Evolutionary conservation across 2,797 vertebrate genomes (phyloP).

Genomic region (Trachurus trachurus): DNA sequence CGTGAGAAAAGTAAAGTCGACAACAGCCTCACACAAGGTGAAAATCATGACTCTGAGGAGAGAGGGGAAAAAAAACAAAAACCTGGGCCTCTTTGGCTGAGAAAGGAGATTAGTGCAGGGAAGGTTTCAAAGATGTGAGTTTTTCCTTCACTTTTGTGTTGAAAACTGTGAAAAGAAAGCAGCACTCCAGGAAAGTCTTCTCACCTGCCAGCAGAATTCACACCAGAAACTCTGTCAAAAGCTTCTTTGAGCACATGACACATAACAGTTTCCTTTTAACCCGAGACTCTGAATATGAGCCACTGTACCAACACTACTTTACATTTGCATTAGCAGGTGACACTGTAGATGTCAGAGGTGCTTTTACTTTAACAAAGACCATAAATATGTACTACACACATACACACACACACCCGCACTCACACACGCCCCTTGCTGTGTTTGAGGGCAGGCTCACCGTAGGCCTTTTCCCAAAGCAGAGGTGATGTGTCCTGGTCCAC

Average conservation of each 20-base stretch:
- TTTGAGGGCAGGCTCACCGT: constrained; percentile 60
- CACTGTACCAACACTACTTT: background rate
- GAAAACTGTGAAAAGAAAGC: constrained; percentile 13
- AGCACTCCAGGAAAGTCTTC: background rate
- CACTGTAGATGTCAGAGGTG: background rate
- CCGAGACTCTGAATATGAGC: background rate
- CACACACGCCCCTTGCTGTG: constrained; percentile 55
- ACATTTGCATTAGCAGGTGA: background rate
- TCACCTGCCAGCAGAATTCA: constrained; percentile 1
- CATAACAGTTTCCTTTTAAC: background rate
- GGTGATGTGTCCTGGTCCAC: constrained; percentile 77
- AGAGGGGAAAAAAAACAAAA: background rate
- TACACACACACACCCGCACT: constrained; percentile 41
- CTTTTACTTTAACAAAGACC: constrained; percentile 34
- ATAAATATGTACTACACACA: constrained; percentile 4
- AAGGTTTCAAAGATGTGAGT: background rate
- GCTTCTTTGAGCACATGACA: background rate
- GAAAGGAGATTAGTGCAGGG: constrained; percentile 3
- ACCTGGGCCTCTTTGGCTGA: constrained; percentile 2
- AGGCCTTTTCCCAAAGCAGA: constrained; percentile 79
- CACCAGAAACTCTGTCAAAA: constrained; percentile 1
- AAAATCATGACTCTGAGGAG: constrained; percentile 30
- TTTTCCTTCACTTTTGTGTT: background rate
- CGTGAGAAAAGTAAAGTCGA: constrained; percentile 41
- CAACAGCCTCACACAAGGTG: constrained; percentile 39